Evolutionary conservation across 1,140 invertebrate genomes (phyloP).

Genomic region (Hyles euphorbiae): DNA sequence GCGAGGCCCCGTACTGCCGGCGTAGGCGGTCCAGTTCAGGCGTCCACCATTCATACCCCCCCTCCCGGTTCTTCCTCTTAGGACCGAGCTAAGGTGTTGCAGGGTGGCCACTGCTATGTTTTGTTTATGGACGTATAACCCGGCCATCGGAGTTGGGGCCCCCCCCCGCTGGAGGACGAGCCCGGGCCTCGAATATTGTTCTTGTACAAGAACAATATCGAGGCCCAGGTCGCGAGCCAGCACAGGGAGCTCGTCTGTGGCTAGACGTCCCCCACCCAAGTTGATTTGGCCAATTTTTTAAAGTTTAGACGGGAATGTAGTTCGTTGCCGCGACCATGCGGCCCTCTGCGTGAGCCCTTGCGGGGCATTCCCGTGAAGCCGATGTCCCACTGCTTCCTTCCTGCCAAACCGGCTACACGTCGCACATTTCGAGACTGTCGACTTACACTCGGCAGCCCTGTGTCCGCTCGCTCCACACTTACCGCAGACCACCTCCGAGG

Average conservation of each 20-base stretch:
- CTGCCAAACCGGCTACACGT: slow-evolving; percentile 18
- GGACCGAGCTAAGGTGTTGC: slow-evolving; percentile 1
- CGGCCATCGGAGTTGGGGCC: slow-evolving; percentile 9
- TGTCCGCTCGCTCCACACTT: slow-evolving; percentile 22
- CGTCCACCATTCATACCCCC: slow-evolving; percentile 33
- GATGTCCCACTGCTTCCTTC: slow-evolving; percentile 9
- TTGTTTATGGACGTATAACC: too few relatives aligned
- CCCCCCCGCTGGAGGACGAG: slow-evolving; percentile 22
- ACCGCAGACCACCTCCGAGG: slow-evolving; percentile 10
- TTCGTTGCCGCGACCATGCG: not conserved
- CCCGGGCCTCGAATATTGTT: slow-evolving; percentile 14
- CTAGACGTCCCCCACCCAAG: slow-evolving; percentile 7
- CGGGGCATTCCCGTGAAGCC: slow-evolving; percentile 17
- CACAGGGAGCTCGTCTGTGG: slow-evolving; percentile 15
- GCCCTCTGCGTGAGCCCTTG: slow-evolving; percentile 11
- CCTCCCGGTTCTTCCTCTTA: not conserved
- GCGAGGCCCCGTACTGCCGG: not conserved
- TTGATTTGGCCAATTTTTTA: slow-evolving; percentile 19
- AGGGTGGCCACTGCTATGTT: too few relatives aligned
- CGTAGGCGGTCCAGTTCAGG: slow-evolving; percentile 19
- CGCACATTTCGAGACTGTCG: slow-evolving; percentile 15
- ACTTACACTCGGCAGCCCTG: not conserved
- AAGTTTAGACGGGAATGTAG: not conserved
- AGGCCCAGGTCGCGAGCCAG: slow-evolving; percentile 10
- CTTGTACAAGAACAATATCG: slow-evolving; percentile 22